phyloP scores from a whole-genome alignment of 2,797 vertebrate species.

The Dicrostonyx torquatus region DNA sequence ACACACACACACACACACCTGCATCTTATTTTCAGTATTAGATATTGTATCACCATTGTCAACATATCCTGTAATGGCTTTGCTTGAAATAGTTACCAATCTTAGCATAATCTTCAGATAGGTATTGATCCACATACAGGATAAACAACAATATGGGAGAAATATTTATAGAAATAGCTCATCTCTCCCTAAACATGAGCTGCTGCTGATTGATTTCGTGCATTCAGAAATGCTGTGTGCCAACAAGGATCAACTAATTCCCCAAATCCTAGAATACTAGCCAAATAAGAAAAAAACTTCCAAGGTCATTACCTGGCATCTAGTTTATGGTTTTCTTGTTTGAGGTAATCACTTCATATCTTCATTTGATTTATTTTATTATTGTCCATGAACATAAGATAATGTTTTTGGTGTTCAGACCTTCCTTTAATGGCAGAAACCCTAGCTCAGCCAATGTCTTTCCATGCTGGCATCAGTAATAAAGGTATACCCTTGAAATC shows the following conservation, averaged over 20 bases:
- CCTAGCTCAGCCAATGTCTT: conserved; percentile 48
- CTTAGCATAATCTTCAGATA: conserved; percentile 35
- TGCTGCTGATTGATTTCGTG: conserved; percentile 37
- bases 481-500: conserved; percentile 47
- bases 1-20: conserved; percentile 10
- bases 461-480: not conserved
- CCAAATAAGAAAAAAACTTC: conserved; percentile 41
- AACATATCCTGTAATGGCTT: conserved; percentile 53
- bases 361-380: conserved; percentile 52
- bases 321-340: conserved; percentile 47
- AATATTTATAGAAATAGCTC: conserved; percentile 40
- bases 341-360: conserved; percentile 27
- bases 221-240: conserved; percentile 43
- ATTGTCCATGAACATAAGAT: conserved; percentile 5
- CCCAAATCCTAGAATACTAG: conserved; percentile 22
- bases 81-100: conserved; percentile 36
- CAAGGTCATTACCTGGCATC: not conserved
- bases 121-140: conserved; percentile 35
- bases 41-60: conserved; percentile 31
- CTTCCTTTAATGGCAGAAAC: conserved; percentile 54
- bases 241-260: conserved; percentile 27
- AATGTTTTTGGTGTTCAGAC: not conserved
- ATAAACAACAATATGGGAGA: conserved; percentile 43
- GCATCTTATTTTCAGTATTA: conserved; percentile 46
- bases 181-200: conserved; percentile 26